These are phyloP conservation scores for Petrocephalus microphthalmus DNA, from an alignment of 2,113 vertebrate genomes.

Conservation along the genomic window DNA sequence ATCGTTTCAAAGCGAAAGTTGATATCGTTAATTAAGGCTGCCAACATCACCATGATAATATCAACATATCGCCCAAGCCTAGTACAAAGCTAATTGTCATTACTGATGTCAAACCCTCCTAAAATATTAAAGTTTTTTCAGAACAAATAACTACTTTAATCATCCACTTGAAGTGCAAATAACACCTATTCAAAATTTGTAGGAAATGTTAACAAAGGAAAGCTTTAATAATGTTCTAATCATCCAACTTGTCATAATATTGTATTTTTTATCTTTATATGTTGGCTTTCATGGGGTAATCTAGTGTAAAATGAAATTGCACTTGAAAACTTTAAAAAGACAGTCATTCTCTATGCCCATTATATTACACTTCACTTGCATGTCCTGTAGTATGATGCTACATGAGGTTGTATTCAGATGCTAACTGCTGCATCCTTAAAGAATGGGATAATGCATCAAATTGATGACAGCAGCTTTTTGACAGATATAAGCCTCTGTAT, in stretches of 20 bases:
- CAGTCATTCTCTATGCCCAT: not conserved
- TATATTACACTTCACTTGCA: not conserved
- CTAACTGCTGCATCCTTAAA: not conserved
- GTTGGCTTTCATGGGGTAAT: not conserved
- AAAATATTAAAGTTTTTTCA: constrained; percentile 20
- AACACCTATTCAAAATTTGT: not conserved
- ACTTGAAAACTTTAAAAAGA: not conserved
- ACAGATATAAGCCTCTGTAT: not conserved
- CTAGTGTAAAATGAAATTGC: not conserved
- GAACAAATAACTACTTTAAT: constrained; percentile 6
- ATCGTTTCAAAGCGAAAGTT: too few relatives aligned
- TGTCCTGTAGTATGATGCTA: not conserved
- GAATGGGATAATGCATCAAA: not conserved
- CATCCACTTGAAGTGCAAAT: constrained; percentile 3
- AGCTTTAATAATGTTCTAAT: not conserved
- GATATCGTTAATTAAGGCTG: too few relatives aligned
- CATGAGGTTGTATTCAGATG: not conserved
- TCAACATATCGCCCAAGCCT: too few relatives aligned
- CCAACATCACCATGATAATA: too few relatives aligned
- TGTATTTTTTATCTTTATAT: not conserved
- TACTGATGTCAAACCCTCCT: constrained; percentile 24
- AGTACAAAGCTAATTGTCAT: constrained; percentile 30
- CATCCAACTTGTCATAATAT: not conserved
- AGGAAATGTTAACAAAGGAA: not conserved
- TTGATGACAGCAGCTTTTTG: not conserved